These are phyloP conservation scores for Drosophila eugracilis DNA, from an alignment of 1,140 invertebrate genomes.

Conservation along the genomic window DNA sequence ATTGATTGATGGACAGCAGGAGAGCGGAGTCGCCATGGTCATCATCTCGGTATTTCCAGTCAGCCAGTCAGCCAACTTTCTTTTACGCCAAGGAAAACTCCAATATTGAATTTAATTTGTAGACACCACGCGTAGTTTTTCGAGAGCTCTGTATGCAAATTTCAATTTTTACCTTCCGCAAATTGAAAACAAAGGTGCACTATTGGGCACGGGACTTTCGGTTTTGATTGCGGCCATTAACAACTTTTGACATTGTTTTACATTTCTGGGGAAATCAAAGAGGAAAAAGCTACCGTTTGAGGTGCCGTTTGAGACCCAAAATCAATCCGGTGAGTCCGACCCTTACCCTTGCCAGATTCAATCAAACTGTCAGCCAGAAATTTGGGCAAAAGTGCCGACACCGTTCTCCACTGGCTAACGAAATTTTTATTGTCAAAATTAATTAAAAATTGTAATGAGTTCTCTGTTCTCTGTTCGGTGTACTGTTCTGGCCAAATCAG, in stretches of 20 bases:
- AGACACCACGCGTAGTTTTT: slow-evolving; percentile 66
- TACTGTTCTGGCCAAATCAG: slow-evolving; percentile 22
- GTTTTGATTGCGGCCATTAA: slow-evolving; percentile 71
- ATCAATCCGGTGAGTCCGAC: slow-evolving; percentile 19
- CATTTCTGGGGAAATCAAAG: slow-evolving; percentile 80
- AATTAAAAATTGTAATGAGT: slow-evolving; percentile 82
- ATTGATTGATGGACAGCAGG: slow-evolving; percentile 74
- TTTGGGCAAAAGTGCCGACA: neutral
- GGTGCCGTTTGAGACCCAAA: slow-evolving; percentile 22
- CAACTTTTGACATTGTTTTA: slow-evolving; percentile 79
- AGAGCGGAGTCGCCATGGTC: slow-evolving; percentile 41
- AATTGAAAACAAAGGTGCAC: slow-evolving; percentile 57
- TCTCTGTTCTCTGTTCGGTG: slow-evolving; percentile 13
- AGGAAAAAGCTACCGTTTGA: slow-evolving; percentile 33
- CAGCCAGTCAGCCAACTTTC: slow-evolving; percentile 11
- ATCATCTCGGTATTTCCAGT: slow-evolving; percentile 36
- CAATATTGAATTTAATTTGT: slow-evolving; percentile 80
- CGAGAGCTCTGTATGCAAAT: slow-evolving; percentile 64
- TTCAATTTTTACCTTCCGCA: slow-evolving; percentile 26
- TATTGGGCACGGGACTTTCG: slow-evolving; percentile 34
- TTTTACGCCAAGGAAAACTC: slow-evolving; percentile 8
- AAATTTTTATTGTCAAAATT: slow-evolving; percentile 81
- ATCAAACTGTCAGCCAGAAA: slow-evolving; percentile 69
- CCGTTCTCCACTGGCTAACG: slow-evolving; percentile 8
- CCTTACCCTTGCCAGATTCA: slow-evolving; percentile 43